A percentile compares a stretch with the other conserved stretches of the same genome.
phyloP scores from a whole-genome alignment of 2,797 vertebrate species.

The Fundulus diaphanus region DNA sequence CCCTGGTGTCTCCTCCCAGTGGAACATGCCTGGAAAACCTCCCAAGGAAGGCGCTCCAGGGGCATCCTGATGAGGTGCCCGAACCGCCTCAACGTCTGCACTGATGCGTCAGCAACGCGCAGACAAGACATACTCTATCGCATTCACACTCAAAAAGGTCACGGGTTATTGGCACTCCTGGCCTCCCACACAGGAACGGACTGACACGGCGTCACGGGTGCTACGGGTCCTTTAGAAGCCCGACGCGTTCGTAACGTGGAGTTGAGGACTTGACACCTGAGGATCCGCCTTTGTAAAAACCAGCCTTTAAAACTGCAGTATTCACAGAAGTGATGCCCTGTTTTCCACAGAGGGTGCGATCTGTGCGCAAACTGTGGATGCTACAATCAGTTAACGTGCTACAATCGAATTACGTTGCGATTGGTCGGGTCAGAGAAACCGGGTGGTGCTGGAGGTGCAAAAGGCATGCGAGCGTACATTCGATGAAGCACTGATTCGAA shows the following conservation, averaged over 20 bases:
- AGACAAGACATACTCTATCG: background rate
- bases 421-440: constrained; percentile 44
- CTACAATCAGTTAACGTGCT: constrained; percentile 81
- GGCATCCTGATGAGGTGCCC: too few relatives aligned
- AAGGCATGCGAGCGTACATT: constrained; percentile 83
- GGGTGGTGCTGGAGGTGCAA: constrained; percentile 70
- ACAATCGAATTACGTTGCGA: constrained; percentile 69
- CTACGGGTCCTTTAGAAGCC: constrained; percentile 69
- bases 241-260: constrained; percentile 34
- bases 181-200: constrained; percentile 32
- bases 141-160: background rate
- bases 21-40: too few relatives aligned
- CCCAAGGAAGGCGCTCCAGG: too few relatives aligned
- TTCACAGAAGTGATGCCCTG: constrained; percentile 10
- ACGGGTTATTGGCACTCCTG: background rate
- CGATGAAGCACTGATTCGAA: constrained; percentile 65
- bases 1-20: too few relatives aligned
- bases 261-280: constrained; percentile 67
- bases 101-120: background rate
- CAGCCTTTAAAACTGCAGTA: constrained; percentile 56
- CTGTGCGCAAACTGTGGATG: constrained; percentile 61
- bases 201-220: constrained; percentile 63
- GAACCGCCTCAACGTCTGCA: too few relatives aligned
- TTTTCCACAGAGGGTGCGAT: constrained; percentile 20
- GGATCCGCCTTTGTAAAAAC: constrained; percentile 61